phyloP scores from a whole-genome alignment of 92 coral and sea anemone genomes.

The Umimayanthus chanpuru region DNA sequence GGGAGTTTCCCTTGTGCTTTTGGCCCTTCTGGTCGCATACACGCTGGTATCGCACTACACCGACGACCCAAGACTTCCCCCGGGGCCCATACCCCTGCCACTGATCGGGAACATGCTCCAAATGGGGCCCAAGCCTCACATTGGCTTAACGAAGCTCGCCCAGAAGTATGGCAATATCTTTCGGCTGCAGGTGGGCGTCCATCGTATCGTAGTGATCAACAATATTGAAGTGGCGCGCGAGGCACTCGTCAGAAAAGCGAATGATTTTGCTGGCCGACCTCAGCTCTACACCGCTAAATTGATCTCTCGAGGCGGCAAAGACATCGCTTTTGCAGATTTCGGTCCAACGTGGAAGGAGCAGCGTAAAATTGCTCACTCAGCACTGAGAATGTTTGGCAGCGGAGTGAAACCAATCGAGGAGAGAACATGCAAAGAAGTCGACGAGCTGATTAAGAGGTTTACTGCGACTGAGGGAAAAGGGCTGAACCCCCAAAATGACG shows the following conservation, averaged over 20 bases:
- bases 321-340: slow-evolving; percentile 91
- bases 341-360: slow-evolving; percentile 91
- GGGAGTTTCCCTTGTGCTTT: slow-evolving; percentile 54
- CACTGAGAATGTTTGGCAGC: slow-evolving; percentile 86
- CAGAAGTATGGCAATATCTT: slow-evolving; percentile 82
- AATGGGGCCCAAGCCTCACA: slow-evolving; percentile 88
- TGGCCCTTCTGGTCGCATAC: slow-evolving; percentile 56
- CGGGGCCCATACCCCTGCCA: slow-evolving; percentile 95
- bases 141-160: slow-evolving; percentile 78
- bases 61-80: slow-evolving; percentile 82
- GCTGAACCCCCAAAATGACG: slow-evolving; percentile 73
- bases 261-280: slow-evolving; percentile 96
- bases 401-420: slow-evolving; percentile 81
- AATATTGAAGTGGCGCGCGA: slow-evolving; percentile 94
- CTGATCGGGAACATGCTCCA: slow-evolving; percentile 96
- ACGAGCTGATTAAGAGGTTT: slow-evolving; percentile 78
- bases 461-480: slow-evolving; percentile 67
- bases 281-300: slow-evolving; percentile 81
- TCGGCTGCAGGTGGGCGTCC: slow-evolving; percentile 90
- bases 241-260: slow-evolving; percentile 89
- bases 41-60: slow-evolving; percentile 54
- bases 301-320: slow-evolving; percentile 89
- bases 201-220: slow-evolving; percentile 91
- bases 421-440: slow-evolving; percentile 77
- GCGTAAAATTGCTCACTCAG: slow-evolving; percentile 94